Evolutionary conservation across 1,140 invertebrate genomes (phyloP), one percentile per base, ranked within the genome.

Genomic region (Drosophila prosaltans): DNA sequence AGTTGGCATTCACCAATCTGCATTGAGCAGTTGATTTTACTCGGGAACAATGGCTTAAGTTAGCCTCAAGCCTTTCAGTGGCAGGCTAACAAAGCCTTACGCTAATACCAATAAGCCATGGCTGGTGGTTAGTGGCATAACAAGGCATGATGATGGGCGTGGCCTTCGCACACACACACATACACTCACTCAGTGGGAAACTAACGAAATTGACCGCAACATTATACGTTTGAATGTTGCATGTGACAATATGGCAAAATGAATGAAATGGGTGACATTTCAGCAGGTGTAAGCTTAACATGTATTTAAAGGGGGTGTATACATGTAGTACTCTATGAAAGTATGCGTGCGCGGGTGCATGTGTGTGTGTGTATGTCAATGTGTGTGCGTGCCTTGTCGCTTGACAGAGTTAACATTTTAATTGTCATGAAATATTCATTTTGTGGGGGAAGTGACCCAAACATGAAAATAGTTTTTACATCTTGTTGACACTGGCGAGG

Each of bases 371-470:
- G 66, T 54, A 36, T 41, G 4, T 51, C 21, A 10, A 51, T 43
- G 65, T 36, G 41, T 75, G 61, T 75, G 72, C 65, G 76, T 78
- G 68, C 72, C 64, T 64, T 72, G 82, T 57, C 76, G 83, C 83
- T 83, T 82, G 80, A 80, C 80, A 70, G 80, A 82, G 83, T 82
- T 86, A 88, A 86, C 83, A 86, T 83, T 86, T 86, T 86, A 88
- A 86, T 83, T 86, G 83, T 81, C 83, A 82, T 86, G 77, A 88
- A 86, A 86, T 86, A 86, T 86, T 86, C 83, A 86, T 68, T 60
- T 60, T 59, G 73, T 65, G 80, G 69, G 26, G 51, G 41, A 62
- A 62, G 26, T 51, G 64, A 40, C 21, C 69, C 58, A 64, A 77
- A 83, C 80, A 86, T 77, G 76, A 58, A 77, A 83, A 88, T 80